phyloP scores from a whole-genome alignment of 2,797 vertebrate species.

The Oceanodroma leucorhoa region DNA sequence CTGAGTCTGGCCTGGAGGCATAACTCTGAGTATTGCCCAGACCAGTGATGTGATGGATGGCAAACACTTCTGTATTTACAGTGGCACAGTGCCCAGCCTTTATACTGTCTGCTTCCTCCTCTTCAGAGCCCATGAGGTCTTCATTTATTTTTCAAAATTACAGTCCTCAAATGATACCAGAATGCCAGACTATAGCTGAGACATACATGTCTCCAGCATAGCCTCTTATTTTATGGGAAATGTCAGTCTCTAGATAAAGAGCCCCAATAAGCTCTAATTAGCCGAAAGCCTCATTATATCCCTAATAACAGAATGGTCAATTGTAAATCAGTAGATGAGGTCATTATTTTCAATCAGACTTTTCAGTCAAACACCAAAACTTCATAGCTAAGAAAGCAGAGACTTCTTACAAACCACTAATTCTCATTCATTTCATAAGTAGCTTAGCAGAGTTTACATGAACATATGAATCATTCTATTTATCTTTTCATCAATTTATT shows the following conservation, averaged over 20 bases:
- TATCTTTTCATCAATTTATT: constrained; percentile 42
- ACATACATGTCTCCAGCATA: background rate
- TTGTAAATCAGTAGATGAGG: constrained; percentile 41
- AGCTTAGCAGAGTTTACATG: constrained; percentile 12
- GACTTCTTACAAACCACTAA: constrained; percentile 12
- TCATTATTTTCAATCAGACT: constrained; percentile 46
- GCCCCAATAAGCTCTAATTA: constrained; percentile 26
- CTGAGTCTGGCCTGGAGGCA: background rate
- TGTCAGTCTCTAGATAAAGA: constrained; percentile 42
- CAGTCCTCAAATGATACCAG: constrained; percentile 3
- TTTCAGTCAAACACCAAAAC: background rate
- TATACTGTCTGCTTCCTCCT: constrained; percentile 26
- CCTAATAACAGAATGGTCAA: constrained; percentile 25
- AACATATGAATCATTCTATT: constrained; percentile 22
- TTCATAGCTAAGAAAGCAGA: background rate
- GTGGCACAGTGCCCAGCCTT: constrained; percentile 29
- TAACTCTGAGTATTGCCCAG: background rate
- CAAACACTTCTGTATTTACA: constrained; percentile 41
- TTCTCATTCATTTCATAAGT: constrained; percentile 14
- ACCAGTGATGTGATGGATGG: constrained; percentile 9
- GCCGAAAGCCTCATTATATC: constrained; percentile 19
- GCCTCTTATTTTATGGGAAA: constrained; percentile 15
- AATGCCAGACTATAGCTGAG: background rate
- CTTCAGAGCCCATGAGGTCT: background rate
- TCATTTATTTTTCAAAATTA: constrained; percentile 36